Conservation (phyloP, 2,113 vertebrate genomes). For the cattle (Bos taurus) region DNA sequence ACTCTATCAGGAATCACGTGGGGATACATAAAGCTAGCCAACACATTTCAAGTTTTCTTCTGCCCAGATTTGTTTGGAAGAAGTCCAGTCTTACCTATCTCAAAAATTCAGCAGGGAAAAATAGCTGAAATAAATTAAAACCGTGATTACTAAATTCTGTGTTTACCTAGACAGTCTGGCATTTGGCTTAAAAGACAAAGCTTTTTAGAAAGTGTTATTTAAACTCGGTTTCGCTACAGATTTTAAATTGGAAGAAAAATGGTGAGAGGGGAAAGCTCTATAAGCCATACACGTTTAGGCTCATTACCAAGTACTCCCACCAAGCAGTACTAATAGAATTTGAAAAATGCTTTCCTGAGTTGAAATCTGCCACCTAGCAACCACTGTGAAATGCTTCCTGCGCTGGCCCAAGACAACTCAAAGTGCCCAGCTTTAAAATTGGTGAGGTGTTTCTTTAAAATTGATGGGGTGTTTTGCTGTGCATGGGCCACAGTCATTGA, state of each 20-base stretch:
- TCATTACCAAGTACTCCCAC: not conserved
- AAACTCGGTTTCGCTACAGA: not conserved
- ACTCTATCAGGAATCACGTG: constrained; percentile 35
- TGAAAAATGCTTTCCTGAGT: constrained; percentile 15
- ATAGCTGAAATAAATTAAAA: not conserved
- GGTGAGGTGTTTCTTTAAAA: not conserved
- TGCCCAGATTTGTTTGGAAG: constrained; percentile 39
- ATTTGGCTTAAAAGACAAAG: constrained; percentile 11
- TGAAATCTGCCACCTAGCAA: constrained; percentile 59
- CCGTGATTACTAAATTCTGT: constrained; percentile 10
- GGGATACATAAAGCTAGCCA: constrained; percentile 16
- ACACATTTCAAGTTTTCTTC: constrained; percentile 39
- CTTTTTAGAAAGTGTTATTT: not conserved
- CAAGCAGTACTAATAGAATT: not conserved
- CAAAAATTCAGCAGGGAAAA: constrained; percentile 50
- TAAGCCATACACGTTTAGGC: not conserved
- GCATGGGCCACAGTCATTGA: not conserved
- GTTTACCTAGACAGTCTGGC: constrained; percentile 34
- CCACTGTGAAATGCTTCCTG: not conserved
- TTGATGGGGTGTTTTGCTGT: not conserved
- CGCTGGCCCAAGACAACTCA: not conserved
- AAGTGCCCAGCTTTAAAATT: not conserved
- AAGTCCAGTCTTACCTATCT: constrained; percentile 14
- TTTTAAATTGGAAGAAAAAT: constrained; percentile 17
- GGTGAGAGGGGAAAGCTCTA: not conserved